Evolutionary conservation across 2,888 invertebrate species (phyloP), one percentile per base, ranked within the genome.

Genomic region (Ommatoiulus sabulosus): DNA sequence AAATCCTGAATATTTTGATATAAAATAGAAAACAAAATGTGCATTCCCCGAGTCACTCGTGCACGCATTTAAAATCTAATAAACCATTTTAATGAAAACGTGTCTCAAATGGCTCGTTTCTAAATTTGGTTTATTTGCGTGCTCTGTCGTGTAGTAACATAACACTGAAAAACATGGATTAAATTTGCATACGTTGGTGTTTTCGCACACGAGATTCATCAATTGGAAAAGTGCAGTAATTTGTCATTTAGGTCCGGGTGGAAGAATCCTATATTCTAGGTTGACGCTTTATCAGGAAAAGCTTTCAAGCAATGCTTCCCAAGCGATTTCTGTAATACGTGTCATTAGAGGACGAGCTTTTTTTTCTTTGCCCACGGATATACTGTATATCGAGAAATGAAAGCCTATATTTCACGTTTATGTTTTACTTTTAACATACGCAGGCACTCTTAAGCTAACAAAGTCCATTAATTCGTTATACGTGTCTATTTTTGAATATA

Each of bases 301-400:
- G 80, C 80, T 80, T 80, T 80, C 80, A 80, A 80, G 80, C 35
- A 80, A 80, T 80, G 80, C 15, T 43, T 80, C 80, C 80, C 80
- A 43, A 80, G 80, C 24, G 80, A 43, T 80, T 80, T 80, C 80
- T 80, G 24, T 80, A 80, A 80, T 80, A 80, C 80, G 80, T 80
- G 12, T 43, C 35, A 43, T 43, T 80, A 43, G 35, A 80, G 24
- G 80, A 35, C 80, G 35, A 8, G 35, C 35, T 80, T 80, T 80
- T 80, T 80, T 35, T 80, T 80, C 35, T 80, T 35, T 35, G 80
- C 8, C 80, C 15, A 80, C 6, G 12, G 80, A 80, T 12, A 43
- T 35, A 35, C 35, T 35, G 35, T 35, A 35, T 35, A 35, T 80
- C 35, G 35, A 35, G 80, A 43, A 80, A 80, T 35, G 35, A 80